Conservation (phyloP, 1,140 invertebrate species). For the Drosophila burlai region DNA sequence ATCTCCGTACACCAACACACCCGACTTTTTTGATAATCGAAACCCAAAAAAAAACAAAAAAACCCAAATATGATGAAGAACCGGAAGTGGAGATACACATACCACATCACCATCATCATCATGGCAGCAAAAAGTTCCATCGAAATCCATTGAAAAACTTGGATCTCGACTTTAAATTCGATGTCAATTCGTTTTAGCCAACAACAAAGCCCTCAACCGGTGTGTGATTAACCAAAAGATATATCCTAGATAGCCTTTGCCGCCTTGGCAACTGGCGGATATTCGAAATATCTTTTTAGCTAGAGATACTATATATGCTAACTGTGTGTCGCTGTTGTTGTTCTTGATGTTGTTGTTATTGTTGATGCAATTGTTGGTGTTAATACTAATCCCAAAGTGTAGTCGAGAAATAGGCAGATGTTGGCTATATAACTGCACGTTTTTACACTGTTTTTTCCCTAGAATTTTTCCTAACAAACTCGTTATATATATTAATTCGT, state of each 20-base stretch:
- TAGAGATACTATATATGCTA: slow-evolving; percentile 37
- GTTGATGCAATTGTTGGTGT: slow-evolving; percentile 36
- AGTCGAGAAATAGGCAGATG: slow-evolving; percentile 28
- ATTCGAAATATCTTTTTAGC: slow-evolving; percentile 25
- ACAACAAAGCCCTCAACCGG: slow-evolving; percentile 64
- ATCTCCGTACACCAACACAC: slow-evolving; percentile 48
- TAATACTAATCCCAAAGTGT: slow-evolving; percentile 36
- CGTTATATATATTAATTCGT: slow-evolving; percentile 1
- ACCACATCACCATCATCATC: slow-evolving; percentile 84
- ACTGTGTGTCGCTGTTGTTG: slow-evolving; percentile 40
- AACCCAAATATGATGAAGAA: slow-evolving; percentile 59
- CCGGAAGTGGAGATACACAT: slow-evolving; percentile 78
- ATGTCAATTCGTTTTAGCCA: slow-evolving; percentile 85
- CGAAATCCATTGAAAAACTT: slow-evolving; percentile 84
- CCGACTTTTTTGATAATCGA: slow-evolving; percentile 57
- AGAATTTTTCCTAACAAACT: slow-evolving; percentile 14
- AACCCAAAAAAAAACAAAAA: slow-evolving; percentile 2
- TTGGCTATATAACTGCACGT: slow-evolving; percentile 55
- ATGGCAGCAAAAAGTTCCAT: slow-evolving; percentile 82
- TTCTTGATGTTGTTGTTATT: neutral
- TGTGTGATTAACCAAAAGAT: slow-evolving; percentile 56
- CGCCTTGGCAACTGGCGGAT: slow-evolving; percentile 34
- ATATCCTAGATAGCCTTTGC: slow-evolving; percentile 5
- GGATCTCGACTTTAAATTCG: slow-evolving; percentile 85
- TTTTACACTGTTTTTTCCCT: slow-evolving; percentile 19